phyloP scores from a whole-genome alignment of 2,797 vertebrate species.

The Galagoides demidoff region DNA sequence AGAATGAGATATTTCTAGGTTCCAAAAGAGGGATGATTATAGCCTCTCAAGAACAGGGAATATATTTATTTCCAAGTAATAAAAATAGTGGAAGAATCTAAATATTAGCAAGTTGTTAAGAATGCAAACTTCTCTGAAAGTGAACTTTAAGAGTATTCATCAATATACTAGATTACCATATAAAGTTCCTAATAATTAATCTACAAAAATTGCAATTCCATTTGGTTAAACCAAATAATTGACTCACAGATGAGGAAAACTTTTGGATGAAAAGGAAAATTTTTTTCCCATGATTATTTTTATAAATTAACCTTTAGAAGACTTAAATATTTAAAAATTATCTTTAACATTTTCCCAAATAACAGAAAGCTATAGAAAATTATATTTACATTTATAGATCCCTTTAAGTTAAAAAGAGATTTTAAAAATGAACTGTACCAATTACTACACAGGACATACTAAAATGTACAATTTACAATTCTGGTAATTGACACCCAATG shows the following conservation, averaged over 20 bases:
- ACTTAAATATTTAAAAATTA: neutral
- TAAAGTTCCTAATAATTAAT: constrained; percentile 8
- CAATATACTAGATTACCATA: neutral
- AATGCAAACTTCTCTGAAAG: neutral
- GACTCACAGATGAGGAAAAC: neutral
- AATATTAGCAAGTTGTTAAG: neutral
- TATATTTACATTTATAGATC: neutral
- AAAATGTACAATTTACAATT: neutral
- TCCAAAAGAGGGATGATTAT: neutral
- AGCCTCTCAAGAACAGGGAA: neutral
- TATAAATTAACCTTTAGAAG: neutral
- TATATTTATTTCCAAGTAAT: neutral
- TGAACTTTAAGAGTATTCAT: neutral
- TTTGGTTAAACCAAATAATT: neutral
- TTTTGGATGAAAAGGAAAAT: neutral
- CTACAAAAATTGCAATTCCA: constrained; percentile 3
- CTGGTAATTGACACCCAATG: neutral
- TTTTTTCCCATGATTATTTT: neutral
- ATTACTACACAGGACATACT: neutral
- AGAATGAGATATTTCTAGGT: neutral
- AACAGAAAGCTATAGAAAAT: neutral
- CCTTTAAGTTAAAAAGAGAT: neutral
- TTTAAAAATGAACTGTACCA: neutral
- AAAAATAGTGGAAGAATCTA: neutral
- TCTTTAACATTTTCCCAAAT: neutral